Conservation (phyloP, 2,113 vertebrate species). For the Penelope pileata region DNA sequence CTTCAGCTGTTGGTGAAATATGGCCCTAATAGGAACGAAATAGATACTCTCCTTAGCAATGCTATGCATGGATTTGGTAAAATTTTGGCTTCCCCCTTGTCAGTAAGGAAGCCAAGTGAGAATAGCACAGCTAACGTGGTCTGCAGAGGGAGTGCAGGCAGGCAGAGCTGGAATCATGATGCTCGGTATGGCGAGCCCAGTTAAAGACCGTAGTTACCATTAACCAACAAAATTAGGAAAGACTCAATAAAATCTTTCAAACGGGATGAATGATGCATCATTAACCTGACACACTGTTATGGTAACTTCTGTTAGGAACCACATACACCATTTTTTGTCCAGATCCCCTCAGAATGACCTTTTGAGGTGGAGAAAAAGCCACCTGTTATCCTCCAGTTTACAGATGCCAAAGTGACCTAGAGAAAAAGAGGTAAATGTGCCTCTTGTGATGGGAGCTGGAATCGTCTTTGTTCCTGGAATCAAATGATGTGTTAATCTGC, state of each 20-base stretch:
- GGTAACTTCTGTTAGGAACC: too few species aligned
- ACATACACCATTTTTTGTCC: neutral
- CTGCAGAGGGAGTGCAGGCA: neutral
- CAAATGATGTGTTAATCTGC: neutral
- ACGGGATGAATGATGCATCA: neutral
- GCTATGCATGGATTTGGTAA: neutral
- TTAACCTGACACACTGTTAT: too few species aligned
- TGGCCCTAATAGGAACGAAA: neutral
- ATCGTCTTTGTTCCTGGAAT: neutral
- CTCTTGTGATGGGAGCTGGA: neutral
- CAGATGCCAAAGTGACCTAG: neutral
- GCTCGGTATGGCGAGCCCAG: neutral
- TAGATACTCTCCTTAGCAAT: neutral
- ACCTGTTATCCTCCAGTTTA: neutral
- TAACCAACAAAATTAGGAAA: neutral
- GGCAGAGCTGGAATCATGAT: neutral
- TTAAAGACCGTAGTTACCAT: neutral
- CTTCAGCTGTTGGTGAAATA: neutral
- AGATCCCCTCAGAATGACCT: neutral
- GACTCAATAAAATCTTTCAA: neutral
- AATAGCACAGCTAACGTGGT: neutral
- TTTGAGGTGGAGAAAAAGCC: neutral
- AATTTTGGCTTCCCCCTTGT: neutral
- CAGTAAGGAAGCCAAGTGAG: conserved; percentile 1
- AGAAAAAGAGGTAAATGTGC: neutral